phyloP scores from a whole-genome alignment of 1,140 invertebrate species.

The Platyscapa corneri region DNA sequence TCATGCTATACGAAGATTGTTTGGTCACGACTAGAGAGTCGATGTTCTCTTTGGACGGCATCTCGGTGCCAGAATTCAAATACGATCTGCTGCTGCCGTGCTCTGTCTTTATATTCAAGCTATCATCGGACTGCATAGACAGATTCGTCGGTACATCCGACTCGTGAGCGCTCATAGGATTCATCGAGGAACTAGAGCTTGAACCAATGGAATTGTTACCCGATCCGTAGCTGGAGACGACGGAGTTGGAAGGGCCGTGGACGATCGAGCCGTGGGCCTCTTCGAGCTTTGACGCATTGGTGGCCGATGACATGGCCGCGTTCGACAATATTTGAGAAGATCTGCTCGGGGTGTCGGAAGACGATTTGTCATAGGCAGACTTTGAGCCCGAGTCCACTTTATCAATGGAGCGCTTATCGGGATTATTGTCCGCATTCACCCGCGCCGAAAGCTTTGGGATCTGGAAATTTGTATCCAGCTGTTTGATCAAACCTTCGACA shows the following conservation, averaged over 20 bases:
- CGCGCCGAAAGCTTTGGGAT: slow-evolving; percentile 86
- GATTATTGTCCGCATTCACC: slow-evolving; percentile 66
- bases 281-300: slow-evolving; percentile 1
- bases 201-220: not conserved
- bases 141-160: slow-evolving; percentile 65
- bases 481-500: slow-evolving; percentile 84
- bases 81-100: slow-evolving; percentile 50
- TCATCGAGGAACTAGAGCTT: not conserved
- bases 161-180: slow-evolving; percentile 13
- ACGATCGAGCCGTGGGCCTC: slow-evolving; percentile 6
- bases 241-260: slow-evolving; percentile 18
- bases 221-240: slow-evolving; percentile 16
- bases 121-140: slow-evolving; percentile 68
- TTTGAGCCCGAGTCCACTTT: slow-evolving; percentile 52
- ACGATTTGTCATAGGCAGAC: slow-evolving; percentile 7
- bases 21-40: slow-evolving; percentile 10
- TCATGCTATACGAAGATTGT: slow-evolving; percentile 26
- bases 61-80: not conserved
- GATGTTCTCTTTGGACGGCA: slow-evolving; percentile 12
- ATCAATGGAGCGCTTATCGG: slow-evolving; percentile 56
- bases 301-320: slow-evolving; percentile 45
- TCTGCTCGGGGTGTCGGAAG: not conserved
- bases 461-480: slow-evolving; percentile 88
- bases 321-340: slow-evolving; percentile 55
- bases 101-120: slow-evolving; percentile 57